Conservation (phyloP, 2,888 invertebrate genomes). For the Lymantria dispar region DNA sequence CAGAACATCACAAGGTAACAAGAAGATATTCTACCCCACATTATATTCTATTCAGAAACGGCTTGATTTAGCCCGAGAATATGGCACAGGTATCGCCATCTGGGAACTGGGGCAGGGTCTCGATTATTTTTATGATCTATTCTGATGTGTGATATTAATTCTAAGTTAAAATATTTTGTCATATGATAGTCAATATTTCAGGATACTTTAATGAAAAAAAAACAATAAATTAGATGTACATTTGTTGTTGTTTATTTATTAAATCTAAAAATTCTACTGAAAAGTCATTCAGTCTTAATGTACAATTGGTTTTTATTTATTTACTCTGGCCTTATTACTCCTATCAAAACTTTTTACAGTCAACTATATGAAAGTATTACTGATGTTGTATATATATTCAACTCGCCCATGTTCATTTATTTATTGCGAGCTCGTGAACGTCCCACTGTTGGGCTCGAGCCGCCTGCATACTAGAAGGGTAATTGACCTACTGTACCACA, state of each 20-base stretch:
- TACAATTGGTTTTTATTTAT: too few relatives aligned
- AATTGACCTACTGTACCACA: too few relatives aligned
- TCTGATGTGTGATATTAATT: slow-evolving; percentile 70
- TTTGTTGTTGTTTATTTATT: slow-evolving; percentile 17
- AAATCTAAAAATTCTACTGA: slow-evolving; percentile 3
- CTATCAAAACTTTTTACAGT: too few relatives aligned
- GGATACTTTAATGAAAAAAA: slow-evolving; percentile 21
- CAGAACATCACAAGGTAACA: slow-evolving; percentile 86
- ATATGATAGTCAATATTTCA: slow-evolving; percentile 30
- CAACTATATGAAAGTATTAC: too few relatives aligned
- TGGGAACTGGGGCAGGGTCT: slow-evolving; percentile 99
- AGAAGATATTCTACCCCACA: slow-evolving; percentile 94
- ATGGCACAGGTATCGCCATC: slow-evolving; percentile 93
- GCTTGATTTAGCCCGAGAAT: slow-evolving; percentile 88
- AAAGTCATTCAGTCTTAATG: slow-evolving; percentile 2
- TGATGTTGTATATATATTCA: too few relatives aligned
- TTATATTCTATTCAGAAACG: slow-evolving; percentile 92
- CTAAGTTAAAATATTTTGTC: slow-evolving; percentile 51
- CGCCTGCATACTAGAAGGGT: too few relatives aligned
- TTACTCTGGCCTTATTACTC: too few relatives aligned
- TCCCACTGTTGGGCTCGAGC: too few relatives aligned
- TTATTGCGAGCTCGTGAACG: too few relatives aligned
- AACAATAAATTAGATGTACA: slow-evolving; percentile 3
- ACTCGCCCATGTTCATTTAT: too few relatives aligned
- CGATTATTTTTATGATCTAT: slow-evolving; percentile 94